A percentile compares a stretch with the other conserved stretches of the same genome.
Conservation (phyloP, 2,888 invertebrate species). For the Heterodera filipjevi region DNA sequence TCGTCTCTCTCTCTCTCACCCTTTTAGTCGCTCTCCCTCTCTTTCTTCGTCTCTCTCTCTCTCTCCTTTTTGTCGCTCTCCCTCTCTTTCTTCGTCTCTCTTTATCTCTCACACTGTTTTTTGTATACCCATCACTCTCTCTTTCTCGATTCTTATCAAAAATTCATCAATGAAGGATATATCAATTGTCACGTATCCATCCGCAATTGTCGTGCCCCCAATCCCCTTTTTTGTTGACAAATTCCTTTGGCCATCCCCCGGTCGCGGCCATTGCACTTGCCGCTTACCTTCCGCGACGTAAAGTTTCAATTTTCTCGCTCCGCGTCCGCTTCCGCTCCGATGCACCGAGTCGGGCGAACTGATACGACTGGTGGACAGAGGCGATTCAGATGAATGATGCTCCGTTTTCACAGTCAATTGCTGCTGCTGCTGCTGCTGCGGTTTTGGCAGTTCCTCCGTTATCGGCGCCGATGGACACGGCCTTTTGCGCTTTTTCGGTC, state of each 20-base stretch:
- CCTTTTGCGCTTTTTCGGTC: not conserved
- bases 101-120: no score
- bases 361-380: slow-evolving; percentile 18
- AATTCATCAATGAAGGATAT: no score
- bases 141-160: no score
- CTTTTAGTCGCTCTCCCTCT: no score
- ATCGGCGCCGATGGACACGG: not conserved
- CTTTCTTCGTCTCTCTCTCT: no score
- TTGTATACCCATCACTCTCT: no score
- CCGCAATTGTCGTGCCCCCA: no score
- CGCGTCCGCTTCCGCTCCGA: not conserved
- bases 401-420: slow-evolving; percentile 13
- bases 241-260: not conserved
- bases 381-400: not conserved
- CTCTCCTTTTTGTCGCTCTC: no score
- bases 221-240: not conserved
- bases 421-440: slow-evolving; percentile 21
- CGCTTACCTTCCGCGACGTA: slow-evolving; percentile 24
- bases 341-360: slow-evolving; percentile 26
- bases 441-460: not conserved
- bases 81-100: no score
- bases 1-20: no score
- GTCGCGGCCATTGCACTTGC: not conserved
- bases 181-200: no score
- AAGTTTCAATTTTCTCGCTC: slow-evolving; percentile 15